Evolutionary conservation across 2,113 vertebrate species (phyloP), one percentile per base, ranked within the genome.

Genomic region (Pantherophis guttatus): DNA sequence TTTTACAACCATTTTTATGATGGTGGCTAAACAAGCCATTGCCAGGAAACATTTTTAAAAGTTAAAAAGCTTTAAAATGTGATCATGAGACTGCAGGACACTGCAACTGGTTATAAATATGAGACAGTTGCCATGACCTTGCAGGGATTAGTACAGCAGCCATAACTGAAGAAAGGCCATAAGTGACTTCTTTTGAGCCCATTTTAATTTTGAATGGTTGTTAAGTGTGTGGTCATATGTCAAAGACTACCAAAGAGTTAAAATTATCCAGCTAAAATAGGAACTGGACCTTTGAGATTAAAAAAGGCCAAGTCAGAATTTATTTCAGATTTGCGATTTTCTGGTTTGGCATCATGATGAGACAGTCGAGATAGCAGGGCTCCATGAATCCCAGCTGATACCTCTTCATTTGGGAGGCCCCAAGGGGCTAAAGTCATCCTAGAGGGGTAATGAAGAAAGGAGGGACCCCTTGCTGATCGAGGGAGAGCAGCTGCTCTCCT

Each of bases 181-280:
- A n/a, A n/a, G 0, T 70, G 29, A n/a, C 29, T 70, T 15, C 29
- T 70, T 70, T 70, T 70, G 65, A 70, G 29, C 12, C 11, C 65
- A 70, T 15, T 70, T 29, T 70, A 70, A 70, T n/a, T 70, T n/a
- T n/a, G 29, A 70, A 70, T 70, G 65, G 65, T 29, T 65, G 62
- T 29, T 65, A 65, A 65, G 26, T 70, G 5, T 15, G 65, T 11
- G 12, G 1, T 70, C 29, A 70, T 70, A 13, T 6, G 29, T 70
- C 29, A 70, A 70, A 5, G 65, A 70, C 29, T 70, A 70, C 4
- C 11, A 70, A 48, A 12, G 17, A 92, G 48, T 94, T 94, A 95
- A 94, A 96, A 94, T 91, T 95, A 92, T 90, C 50, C 93, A 93
- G 33, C 94, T 94, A 94, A 44, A 59, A 91, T 94, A 95, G 95